A percentile compares a stretch with the other conserved stretches of the same genome.
Conservation (phyloP, 2,797 vertebrate genomes). For the Hoplostethus atlanticus region DNA sequence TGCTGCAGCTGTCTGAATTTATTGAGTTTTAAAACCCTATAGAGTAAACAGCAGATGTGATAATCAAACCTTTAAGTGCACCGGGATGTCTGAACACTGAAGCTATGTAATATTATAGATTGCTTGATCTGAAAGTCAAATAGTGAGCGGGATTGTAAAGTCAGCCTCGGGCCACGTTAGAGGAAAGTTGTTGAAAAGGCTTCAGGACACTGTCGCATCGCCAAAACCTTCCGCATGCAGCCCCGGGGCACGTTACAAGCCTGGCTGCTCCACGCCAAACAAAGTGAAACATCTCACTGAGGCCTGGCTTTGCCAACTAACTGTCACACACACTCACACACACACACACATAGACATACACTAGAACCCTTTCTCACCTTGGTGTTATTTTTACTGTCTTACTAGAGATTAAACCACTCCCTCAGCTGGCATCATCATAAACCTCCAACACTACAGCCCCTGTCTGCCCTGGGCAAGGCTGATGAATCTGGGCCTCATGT, state of each 20-base stretch:
- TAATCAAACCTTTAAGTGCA: constrained; percentile 38
- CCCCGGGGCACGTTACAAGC: constrained; percentile 27
- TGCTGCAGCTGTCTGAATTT: constrained; percentile 77
- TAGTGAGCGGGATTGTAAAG: constrained; percentile 46
- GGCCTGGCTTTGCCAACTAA: constrained; percentile 53
- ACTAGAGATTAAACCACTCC: constrained; percentile 12
- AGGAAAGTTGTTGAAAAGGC: constrained; percentile 43
- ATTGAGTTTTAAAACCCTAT: constrained; percentile 60
- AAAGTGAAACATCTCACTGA: constrained; percentile 45
- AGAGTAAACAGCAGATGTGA: constrained; percentile 66
- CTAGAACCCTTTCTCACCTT: background rate
- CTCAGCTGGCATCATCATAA: constrained; percentile 27
- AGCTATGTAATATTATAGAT: constrained; percentile 59
- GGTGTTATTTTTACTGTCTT: constrained; percentile 19
- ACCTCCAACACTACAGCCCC: background rate
- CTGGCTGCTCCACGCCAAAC: constrained; percentile 41
- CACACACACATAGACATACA: constrained; percentile 6
- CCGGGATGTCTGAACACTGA: constrained; percentile 55
- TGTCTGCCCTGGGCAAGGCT: constrained; percentile 13
- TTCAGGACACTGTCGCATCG: constrained; percentile 47
- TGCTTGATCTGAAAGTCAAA: constrained; percentile 68
- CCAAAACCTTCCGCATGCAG: constrained; percentile 46
- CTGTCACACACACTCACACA: constrained; percentile 50
- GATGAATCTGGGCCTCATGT: constrained; percentile 11
- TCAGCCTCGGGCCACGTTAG: constrained; percentile 45